Evolutionary conservation across 2,113 vertebrate genomes (phyloP).

Genomic region (Cheirogaleus medius): DNA sequence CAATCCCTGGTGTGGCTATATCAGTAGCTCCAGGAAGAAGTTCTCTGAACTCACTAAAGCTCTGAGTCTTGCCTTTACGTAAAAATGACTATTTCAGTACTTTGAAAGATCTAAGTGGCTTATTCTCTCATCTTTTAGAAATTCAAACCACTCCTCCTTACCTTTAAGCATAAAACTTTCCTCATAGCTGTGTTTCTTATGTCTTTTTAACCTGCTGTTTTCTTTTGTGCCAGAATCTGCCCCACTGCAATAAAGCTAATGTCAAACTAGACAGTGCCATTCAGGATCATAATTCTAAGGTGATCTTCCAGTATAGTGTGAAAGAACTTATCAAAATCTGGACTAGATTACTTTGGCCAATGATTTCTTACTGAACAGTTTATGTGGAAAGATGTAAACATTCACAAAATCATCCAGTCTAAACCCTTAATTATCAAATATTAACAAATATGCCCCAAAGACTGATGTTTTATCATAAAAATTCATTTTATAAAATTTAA

Average conservation of each 20-base stretch:
- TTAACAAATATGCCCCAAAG: neutral
- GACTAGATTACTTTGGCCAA: neutral
- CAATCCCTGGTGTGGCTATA: neutral
- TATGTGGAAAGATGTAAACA: neutral
- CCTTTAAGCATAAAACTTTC: constrained; percentile 64
- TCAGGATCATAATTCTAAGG: neutral
- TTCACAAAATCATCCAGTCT: neutral
- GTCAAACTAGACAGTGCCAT: neutral
- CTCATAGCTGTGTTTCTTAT: neutral
- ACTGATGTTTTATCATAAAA: neutral
- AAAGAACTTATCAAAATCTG: neutral
- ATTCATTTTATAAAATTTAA: neutral
- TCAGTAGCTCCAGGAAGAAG: constrained; percentile 53
- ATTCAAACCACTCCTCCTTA: constrained; percentile 66
- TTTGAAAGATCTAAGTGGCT: constrained; percentile 72
- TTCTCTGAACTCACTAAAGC: constrained; percentile 66
- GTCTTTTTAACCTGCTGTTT: constrained; percentile 63
- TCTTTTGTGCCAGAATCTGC: constrained; percentile 45
- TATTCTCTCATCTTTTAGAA: constrained; percentile 63
- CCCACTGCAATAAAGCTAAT: constrained; percentile 33
- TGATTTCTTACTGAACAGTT: neutral
- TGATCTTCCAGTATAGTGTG: neutral
- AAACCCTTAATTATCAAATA: neutral
- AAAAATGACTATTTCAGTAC: constrained; percentile 63
- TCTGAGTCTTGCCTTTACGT: constrained; percentile 50